Evolutionary conservation across 2,113 vertebrate genomes (phyloP).

Genomic region (Brachypodius melanocephalos): DNA sequence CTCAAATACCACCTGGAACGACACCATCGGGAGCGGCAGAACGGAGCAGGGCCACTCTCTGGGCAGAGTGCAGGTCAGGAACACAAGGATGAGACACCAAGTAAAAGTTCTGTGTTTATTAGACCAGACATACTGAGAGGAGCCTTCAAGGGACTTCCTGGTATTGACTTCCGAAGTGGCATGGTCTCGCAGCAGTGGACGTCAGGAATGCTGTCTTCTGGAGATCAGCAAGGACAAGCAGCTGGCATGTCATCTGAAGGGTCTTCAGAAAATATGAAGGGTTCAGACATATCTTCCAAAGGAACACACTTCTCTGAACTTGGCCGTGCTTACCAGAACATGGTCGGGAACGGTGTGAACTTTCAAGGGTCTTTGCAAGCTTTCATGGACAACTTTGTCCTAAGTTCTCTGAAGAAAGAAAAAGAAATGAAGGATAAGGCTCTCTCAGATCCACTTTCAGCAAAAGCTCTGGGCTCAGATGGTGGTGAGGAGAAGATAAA

Average conservation of each 20-base stretch:
- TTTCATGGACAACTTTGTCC: constrained; percentile 97
- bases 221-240: constrained; percentile 81
- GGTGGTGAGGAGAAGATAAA: constrained; percentile 80
- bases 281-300: constrained; percentile 81
- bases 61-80: constrained; percentile 81
- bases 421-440: constrained; percentile 83
- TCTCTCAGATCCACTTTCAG: constrained; percentile 77
- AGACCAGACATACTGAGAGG: constrained; percentile 91
- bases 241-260: constrained; percentile 75
- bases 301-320: constrained; percentile 88
- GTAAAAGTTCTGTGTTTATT: constrained; percentile 86
- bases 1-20: constrained; percentile 97
- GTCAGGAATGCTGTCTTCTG: constrained; percentile 80
- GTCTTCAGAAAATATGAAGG: constrained; percentile 81
- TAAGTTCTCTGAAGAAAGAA: constrained; percentile 92
- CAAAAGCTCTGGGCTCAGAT: constrained; percentile 79
- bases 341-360: constrained; percentile 90
- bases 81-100: constrained; percentile 86
- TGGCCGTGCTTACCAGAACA: constrained; percentile 90
- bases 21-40: constrained; percentile 93
- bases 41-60: constrained; percentile 83
- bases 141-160: constrained; percentile 90
- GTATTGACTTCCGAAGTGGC: constrained; percentile 88
- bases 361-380: constrained; percentile 97
- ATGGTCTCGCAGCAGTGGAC: constrained; percentile 91